These are phyloP conservation scores for Drosophila kokeensis DNA, from an alignment of 2,888 invertebrate genomes.

Conservation along the genomic window DNA sequence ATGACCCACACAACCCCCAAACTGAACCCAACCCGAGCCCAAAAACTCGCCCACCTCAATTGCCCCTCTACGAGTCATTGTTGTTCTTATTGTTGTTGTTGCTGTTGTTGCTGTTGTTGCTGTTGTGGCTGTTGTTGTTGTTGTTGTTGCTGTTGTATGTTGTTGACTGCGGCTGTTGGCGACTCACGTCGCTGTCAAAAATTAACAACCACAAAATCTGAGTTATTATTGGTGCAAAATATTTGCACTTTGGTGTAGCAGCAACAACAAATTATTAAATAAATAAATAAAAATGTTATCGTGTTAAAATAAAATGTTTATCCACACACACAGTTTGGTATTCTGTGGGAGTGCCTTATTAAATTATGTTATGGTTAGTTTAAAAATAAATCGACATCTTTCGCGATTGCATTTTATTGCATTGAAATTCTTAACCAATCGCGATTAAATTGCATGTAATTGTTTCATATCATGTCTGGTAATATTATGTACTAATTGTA, in stretches of 20 bases:
- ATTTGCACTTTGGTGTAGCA: slow-evolving; percentile 47
- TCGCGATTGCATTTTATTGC: not conserved
- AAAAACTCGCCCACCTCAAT: slow-evolving; percentile 7
- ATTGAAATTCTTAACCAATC: not conserved
- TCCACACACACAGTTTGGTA: not conserved
- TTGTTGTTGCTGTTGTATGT: slow-evolving; percentile 32
- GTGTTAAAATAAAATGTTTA: slow-evolving; percentile 24
- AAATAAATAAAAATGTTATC: slow-evolving; percentile 28
- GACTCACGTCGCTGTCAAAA: slow-evolving; percentile 71
- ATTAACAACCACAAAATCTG: slow-evolving; percentile 75
- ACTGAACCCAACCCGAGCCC: slow-evolving; percentile 9
- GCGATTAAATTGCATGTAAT: not conserved
- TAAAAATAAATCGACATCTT: not conserved
- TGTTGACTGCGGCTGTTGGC: slow-evolving; percentile 70
- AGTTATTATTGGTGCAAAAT: slow-evolving; percentile 70
- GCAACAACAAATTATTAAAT: slow-evolving; percentile 26
- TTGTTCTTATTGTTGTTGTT: slow-evolving; percentile 26
- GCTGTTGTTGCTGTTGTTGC: slow-evolving; percentile 17
- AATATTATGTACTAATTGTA: not conserved
- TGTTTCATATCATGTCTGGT: not conserved
- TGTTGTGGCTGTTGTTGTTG: slow-evolving; percentile 57
- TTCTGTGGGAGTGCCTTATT: not conserved
- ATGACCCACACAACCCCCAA: slow-evolving; percentile 54
- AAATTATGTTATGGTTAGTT: not conserved
- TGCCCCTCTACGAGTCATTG: slow-evolving; percentile 13